These are phyloP conservation scores for Orgyia antiqua DNA, from an alignment of 2,888 invertebrate species.

Conservation along the genomic window DNA sequence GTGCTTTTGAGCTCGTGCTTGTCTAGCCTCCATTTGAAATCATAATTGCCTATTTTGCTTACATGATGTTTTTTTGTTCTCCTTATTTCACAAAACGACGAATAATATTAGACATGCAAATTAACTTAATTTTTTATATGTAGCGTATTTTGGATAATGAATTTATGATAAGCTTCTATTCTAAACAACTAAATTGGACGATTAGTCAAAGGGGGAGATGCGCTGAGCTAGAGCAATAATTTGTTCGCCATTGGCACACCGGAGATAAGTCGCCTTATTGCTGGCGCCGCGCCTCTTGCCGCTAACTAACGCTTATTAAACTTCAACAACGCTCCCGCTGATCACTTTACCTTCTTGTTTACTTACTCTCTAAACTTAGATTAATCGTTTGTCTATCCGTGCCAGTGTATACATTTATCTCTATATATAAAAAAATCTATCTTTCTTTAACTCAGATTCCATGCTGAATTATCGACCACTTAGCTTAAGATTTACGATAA, in stretches of 20 bases:
- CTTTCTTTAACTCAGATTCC: slow-evolving; percentile 13
- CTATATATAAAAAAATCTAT: slow-evolving; percentile 40
- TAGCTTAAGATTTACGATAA: too few relatives aligned
- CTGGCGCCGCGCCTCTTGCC: slow-evolving; percentile 49
- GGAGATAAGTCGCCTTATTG: slow-evolving; percentile 71
- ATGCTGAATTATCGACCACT: too few relatives aligned
- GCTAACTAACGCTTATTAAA: slow-evolving; percentile 77
- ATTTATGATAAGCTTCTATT: too few relatives aligned
- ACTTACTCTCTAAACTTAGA: slow-evolving; percentile 73
- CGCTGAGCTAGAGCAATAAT: slow-evolving; percentile 40
- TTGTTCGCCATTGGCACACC: slow-evolving; percentile 48
- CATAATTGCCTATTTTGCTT: slow-evolving; percentile 54
- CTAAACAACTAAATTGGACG: slow-evolving; percentile 23
- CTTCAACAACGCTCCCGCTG: slow-evolving; percentile 72
- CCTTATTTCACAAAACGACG: too few relatives aligned
- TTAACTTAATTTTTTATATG: too few relatives aligned
- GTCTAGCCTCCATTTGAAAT: slow-evolving; percentile 52
- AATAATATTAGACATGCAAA: too few relatives aligned
- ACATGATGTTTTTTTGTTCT: too few relatives aligned
- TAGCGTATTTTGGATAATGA: too few relatives aligned
- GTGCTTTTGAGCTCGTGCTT: slow-evolving; percentile 46
- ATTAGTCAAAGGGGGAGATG: slow-evolving; percentile 15
- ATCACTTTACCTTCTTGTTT: slow-evolving; percentile 76
- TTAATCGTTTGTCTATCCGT: slow-evolving; percentile 64
- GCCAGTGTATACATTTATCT: slow-evolving; percentile 48